Evolutionary conservation across 1,140 invertebrate genomes (phyloP), one percentile per base, ranked within the genome.

Genomic region (Potamilus streckersoni): DNA sequence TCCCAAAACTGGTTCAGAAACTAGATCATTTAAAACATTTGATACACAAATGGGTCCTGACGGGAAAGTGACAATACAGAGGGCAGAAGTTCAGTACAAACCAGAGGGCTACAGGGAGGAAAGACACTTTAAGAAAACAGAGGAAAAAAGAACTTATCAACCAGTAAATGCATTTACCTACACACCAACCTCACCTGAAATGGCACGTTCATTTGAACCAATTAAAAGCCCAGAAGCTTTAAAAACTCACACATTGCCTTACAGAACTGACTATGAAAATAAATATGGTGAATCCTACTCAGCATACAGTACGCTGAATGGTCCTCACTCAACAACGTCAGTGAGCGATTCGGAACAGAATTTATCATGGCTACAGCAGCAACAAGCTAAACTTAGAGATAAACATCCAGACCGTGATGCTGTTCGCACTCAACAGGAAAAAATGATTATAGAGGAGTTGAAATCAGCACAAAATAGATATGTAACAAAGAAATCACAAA

Each of bases 281-380:
- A 80, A 79, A n/a, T 82, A 80, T 77, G 58, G 76, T 17, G 79
- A 68, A 55, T 75, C 80, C 38, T 73, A 72, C 19, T 80, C 76
- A n/a, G 71, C 69, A 27, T 83, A 84, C 69, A 76, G 79, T 59
- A 80, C 70, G 2, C 69, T 82, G 63, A 79, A 85, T 79, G 78
- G 79, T 55, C 68, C 73, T 19, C 70, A 49, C 65, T 27, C 61
- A 5, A 49, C 38, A 49, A 49, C 69, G 20, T 77, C 73, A n/a
- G 61, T 76, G 31, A 80, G 79, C 57, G 81, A 82, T 31, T 73
- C 80, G 17, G 81, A 83, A 58, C 75, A 81, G 61, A 73, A 75
- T 2, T 79, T 79, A 59, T 83, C 87, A 5, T 91, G 90, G 90
- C 82, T 91, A 19, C 82, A 89, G 79, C 87, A 87, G 75, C 90